These are phyloP conservation scores for Drosophila paranaensis DNA, from an alignment of 2,888 invertebrate species.

Conservation along the genomic window DNA sequence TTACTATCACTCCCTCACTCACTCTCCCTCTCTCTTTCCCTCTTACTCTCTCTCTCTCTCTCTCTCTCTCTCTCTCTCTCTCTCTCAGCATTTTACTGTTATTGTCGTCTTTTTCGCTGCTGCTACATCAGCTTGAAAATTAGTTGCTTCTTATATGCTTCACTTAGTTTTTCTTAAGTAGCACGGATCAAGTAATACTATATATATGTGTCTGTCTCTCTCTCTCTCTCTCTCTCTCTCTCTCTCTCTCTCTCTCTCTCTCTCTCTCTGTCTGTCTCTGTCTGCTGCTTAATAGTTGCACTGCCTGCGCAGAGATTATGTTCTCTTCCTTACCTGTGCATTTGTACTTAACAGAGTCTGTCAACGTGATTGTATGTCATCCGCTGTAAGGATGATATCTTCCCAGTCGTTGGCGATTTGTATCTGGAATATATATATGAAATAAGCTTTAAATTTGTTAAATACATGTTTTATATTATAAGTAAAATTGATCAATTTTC, in stretches of 20 bases:
- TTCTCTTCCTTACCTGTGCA: constrained; percentile 67
- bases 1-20: neutral
- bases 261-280: constrained; percentile 23
- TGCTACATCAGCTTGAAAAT: constrained; percentile 78
- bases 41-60: constrained; percentile 12
- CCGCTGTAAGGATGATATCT: no score
- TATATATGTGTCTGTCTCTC: constrained; percentile 23
- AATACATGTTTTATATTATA: neutral
- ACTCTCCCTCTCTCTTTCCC: constrained; percentile 4
- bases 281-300: constrained; percentile 52
- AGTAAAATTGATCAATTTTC: neutral
- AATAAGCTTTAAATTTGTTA: no score
- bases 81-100: constrained; percentile 21
- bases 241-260: constrained; percentile 33
- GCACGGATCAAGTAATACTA: constrained; percentile 69
- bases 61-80: constrained; percentile 12
- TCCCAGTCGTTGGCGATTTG: no score
- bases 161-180: constrained; percentile 79
- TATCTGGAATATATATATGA: no score
- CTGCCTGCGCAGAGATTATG: constrained; percentile 61
- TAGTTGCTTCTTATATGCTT: constrained; percentile 80
- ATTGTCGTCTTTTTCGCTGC: constrained; percentile 50
- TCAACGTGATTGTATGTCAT: constrained; percentile 72
- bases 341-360: constrained; percentile 74
- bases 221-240: constrained; percentile 10